These are phyloP conservation scores for Distichodus sexfasciatus DNA, from an alignment of 2,797 vertebrate species.

Conservation along the genomic window DNA sequence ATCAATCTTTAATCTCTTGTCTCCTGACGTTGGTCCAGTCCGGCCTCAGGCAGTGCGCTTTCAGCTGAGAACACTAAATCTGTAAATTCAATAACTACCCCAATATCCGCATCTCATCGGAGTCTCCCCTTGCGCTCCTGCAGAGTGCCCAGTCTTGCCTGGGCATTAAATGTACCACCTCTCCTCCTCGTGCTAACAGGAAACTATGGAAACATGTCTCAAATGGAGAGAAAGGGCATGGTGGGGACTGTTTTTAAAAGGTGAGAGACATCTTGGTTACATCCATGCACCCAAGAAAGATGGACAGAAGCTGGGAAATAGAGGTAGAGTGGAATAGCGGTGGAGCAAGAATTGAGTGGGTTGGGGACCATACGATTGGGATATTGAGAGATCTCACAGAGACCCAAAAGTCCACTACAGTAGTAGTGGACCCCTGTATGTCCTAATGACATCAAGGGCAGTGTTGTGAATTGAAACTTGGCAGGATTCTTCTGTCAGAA, in stretches of 20 bases:
- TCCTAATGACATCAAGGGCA: too few species aligned
- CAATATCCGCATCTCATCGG: slow-evolving; percentile 46
- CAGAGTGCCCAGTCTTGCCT: slow-evolving; percentile 9
- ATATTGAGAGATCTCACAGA: too few species aligned
- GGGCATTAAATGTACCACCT: not conserved
- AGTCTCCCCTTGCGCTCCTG: slow-evolving; percentile 7
- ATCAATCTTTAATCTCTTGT: slow-evolving; percentile 60
- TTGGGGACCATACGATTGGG: too few species aligned
- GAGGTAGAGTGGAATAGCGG: slow-evolving; percentile 19
- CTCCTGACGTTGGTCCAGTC: slow-evolving; percentile 46
- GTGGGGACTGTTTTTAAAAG: slow-evolving; percentile 32
- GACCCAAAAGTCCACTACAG: too few species aligned
- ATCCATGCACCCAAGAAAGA: slow-evolving; percentile 30
- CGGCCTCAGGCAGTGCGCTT: too few species aligned
- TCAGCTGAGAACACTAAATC: slow-evolving; percentile 29
- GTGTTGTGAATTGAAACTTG: too few species aligned
- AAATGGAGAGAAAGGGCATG: slow-evolving; percentile 28
- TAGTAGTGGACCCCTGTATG: too few species aligned
- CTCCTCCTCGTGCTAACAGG: slow-evolving; percentile 10
- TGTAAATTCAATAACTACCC: slow-evolving; percentile 52
- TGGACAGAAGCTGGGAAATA: slow-evolving; percentile 13
- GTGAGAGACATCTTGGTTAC: slow-evolving; percentile 23
- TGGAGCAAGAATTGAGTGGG: too few species aligned
- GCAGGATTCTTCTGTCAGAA: too few species aligned
- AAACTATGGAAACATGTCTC: slow-evolving; percentile 66